Evolutionary conservation across 1,140 invertebrate genomes (phyloP).

Genomic region (Rhopalosiphum padi): DNA sequence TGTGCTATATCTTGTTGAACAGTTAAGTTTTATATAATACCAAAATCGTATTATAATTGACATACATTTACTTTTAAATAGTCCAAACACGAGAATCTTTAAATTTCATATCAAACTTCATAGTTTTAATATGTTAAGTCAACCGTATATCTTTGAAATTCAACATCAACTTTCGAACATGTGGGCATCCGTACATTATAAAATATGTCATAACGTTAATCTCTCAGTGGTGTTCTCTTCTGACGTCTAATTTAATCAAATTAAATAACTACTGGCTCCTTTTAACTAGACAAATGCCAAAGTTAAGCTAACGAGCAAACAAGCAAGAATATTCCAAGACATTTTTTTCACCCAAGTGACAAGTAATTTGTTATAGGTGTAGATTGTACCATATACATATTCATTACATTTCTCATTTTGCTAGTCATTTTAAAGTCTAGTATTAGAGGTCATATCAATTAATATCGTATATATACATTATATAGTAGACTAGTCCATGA

Average conservation of each 20-base stretch:
- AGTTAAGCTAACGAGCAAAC: not conserved
- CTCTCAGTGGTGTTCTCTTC: not conserved
- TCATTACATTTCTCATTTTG: conserved; percentile 26
- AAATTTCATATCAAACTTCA: not conserved
- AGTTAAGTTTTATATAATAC: not conserved
- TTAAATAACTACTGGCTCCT: conserved; percentile 23
- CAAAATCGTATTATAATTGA: not conserved
- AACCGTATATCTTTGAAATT: not conserved
- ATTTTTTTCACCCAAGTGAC: conserved; percentile 6
- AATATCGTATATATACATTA: not conserved
- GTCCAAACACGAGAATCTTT: not conserved
- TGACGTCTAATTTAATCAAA: conserved; percentile 36
- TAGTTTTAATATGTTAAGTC: not conserved
- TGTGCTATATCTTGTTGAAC: not conserved
- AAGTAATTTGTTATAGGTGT: conserved; percentile 24
- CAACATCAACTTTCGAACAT: not conserved
- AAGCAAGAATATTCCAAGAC: not conserved
- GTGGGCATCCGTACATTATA: not conserved
- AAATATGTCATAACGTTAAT: conserved; percentile 12
- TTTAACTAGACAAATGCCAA: conserved; percentile 12
- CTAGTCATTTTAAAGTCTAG: not conserved
- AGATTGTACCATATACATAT: not conserved
- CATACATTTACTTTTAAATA: not conserved
- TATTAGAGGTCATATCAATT: conserved; percentile 15
- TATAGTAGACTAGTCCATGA: not conserved